Evolutionary conservation across 2,113 vertebrate species (phyloP).

Genomic region (Cairina moschata): DNA sequence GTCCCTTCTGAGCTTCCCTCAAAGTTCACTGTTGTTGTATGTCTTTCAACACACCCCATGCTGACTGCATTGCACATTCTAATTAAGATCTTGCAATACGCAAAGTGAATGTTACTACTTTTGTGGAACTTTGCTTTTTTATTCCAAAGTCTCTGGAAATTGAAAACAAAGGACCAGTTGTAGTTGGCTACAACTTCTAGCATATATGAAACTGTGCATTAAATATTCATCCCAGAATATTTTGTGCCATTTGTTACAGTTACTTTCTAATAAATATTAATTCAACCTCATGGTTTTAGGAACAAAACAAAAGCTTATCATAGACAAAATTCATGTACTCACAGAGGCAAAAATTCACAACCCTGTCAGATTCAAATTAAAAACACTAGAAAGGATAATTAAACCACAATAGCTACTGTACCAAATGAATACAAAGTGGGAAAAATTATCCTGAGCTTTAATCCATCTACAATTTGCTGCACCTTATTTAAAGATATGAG

Average conservation of each 20-base stretch:
- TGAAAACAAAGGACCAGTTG: neutral
- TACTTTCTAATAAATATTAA: constrained; percentile 24
- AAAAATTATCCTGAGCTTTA: neutral
- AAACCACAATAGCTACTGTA: neutral
- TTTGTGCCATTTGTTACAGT: neutral
- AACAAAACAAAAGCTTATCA: neutral
- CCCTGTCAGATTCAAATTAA: constrained; percentile 29
- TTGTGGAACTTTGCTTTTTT: neutral
- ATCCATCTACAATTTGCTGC: neutral
- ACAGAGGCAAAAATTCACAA: neutral
- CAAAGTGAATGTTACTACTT: neutral
- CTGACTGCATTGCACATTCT: neutral
- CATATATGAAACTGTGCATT: neutral
- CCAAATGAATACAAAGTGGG: neutral
- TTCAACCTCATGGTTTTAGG: neutral
- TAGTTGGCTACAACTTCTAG: neutral
- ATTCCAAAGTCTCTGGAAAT: neutral
- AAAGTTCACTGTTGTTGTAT: neutral
- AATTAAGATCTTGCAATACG: neutral
- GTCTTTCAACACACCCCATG: neutral
- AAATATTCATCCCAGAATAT: neutral
- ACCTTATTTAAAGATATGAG: neutral
- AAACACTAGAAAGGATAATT: constrained; percentile 40
- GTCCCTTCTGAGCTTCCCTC: neutral
- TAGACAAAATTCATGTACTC: neutral